These are phyloP conservation scores for Glomeris maerens DNA, from an alignment of 1,140 invertebrate species.

Conservation along the genomic window DNA sequence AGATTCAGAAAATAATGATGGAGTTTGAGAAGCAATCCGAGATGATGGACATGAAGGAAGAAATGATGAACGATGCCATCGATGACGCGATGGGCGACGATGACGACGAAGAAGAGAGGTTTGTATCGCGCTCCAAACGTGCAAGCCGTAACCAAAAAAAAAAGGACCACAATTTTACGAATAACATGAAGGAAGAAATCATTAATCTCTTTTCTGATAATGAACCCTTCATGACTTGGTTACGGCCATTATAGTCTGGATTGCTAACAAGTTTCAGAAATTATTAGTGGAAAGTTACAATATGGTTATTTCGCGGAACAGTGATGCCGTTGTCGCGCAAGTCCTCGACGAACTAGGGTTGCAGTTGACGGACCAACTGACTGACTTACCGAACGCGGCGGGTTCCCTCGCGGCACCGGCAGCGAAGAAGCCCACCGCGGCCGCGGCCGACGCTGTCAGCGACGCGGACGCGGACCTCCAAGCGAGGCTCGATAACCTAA, in stretches of 20 bases:
- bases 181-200: too few relatives aligned
- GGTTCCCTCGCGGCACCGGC: constrained; percentile 41
- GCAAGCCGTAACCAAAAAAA: too few relatives aligned
- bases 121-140: too few relatives aligned
- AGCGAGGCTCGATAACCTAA: constrained; percentile 80
- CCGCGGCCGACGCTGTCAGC: constrained; percentile 43
- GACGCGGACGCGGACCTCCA: constrained; percentile 92
- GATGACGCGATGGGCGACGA: constrained; percentile 99
- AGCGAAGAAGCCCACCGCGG: constrained; percentile 36
- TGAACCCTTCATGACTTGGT: too few relatives aligned
- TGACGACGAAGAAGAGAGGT: constrained; percentile 96
- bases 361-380: constrained; percentile 76
- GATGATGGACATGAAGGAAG: constrained; percentile 99
- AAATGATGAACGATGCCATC: constrained; percentile 99
- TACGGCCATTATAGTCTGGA: too few relatives aligned
- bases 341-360: constrained; percentile 94
- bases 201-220: too few relatives aligned
- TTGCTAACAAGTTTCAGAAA: background rate
- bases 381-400: constrained; percentile 62
- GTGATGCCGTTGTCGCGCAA: constrained; percentile 78
- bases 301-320: constrained; percentile 31
- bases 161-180: too few relatives aligned
- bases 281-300: background rate
- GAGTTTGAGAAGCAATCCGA: constrained; percentile 99
- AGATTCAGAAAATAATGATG: constrained; percentile 97